Conservation (phyloP, 2,888 invertebrate species). For the Biston stratarius region DNA sequence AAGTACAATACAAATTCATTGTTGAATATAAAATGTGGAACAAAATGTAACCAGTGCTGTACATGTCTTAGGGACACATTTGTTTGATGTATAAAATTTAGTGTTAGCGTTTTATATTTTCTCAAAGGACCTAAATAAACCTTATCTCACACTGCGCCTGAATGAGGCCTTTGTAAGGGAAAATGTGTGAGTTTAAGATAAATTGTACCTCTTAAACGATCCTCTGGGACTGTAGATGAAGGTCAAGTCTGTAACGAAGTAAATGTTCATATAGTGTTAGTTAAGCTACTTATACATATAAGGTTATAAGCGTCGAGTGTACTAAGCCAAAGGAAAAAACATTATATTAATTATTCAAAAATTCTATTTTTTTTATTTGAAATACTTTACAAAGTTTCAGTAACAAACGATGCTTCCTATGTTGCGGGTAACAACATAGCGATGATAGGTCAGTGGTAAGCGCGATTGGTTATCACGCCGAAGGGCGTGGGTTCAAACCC, state of each 20-base stretch:
- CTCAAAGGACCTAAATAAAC: constrained; percentile 35
- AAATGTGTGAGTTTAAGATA: constrained; percentile 38
- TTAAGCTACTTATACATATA: background rate
- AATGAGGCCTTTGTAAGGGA: constrained; percentile 34
- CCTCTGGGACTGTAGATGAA: constrained; percentile 20
- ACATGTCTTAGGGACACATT: constrained; percentile 18
- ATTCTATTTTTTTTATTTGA: no score
- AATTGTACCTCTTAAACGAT: constrained; percentile 37
- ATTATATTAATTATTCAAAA: no score
- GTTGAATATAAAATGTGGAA: constrained; percentile 1
- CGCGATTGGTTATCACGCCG: no score
- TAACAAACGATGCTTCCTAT: no score
- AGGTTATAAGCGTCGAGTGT: no score
- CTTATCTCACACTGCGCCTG: constrained; percentile 31
- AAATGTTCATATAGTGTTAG: background rate
- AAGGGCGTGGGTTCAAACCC: no score
- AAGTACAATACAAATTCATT: background rate
- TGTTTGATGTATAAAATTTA: constrained; percentile 29
- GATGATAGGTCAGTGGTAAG: no score
- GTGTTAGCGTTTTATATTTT: constrained; percentile 35
- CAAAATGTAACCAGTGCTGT: constrained; percentile 1
- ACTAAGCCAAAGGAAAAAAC: no score
- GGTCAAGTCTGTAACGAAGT: constrained; percentile 31
- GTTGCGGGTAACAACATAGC: no score
- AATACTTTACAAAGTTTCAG: no score